Conservation (phyloP, 2,113 vertebrate species). For the Rattus norvegicus region DNA sequence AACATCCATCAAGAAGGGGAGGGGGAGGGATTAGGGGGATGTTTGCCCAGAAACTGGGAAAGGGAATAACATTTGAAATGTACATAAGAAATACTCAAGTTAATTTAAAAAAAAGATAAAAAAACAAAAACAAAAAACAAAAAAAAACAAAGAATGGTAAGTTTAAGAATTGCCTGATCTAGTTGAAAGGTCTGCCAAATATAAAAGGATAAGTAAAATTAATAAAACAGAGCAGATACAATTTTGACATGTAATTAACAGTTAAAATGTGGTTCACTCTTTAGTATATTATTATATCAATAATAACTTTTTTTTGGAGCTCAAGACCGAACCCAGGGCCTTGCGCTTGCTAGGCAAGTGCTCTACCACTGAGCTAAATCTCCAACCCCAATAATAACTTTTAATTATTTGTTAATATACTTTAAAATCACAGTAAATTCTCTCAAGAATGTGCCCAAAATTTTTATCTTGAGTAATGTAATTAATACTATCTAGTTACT, state of each 20-base stretch:
- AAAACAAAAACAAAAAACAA: too few relatives aligned
- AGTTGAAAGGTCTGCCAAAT: neutral
- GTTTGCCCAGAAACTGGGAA: too few relatives aligned
- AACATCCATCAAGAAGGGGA: too few relatives aligned
- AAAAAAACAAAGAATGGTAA: neutral
- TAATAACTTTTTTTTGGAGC: neutral
- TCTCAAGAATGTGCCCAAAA: neutral
- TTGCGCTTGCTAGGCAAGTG: too few relatives aligned
- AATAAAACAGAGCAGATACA: neutral
- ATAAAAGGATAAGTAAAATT: neutral
- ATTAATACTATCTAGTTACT: neutral
- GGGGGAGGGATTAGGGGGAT: too few relatives aligned
- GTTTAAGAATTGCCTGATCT: neutral
- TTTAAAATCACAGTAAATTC: neutral
- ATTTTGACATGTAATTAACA: neutral
- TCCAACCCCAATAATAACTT: too few relatives aligned
- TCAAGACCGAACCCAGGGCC: too few relatives aligned
- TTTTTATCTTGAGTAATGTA: neutral
- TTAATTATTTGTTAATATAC: neutral
- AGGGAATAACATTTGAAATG: too few relatives aligned
- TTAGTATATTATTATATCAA: neutral
- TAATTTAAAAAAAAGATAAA: too few relatives aligned
- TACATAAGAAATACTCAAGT: too few relatives aligned
- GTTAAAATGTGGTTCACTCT: neutral
- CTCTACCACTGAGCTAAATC: too few relatives aligned